Conservation (phyloP, 2,888 invertebrate genomes). For the Crocallis elinguaria region DNA sequence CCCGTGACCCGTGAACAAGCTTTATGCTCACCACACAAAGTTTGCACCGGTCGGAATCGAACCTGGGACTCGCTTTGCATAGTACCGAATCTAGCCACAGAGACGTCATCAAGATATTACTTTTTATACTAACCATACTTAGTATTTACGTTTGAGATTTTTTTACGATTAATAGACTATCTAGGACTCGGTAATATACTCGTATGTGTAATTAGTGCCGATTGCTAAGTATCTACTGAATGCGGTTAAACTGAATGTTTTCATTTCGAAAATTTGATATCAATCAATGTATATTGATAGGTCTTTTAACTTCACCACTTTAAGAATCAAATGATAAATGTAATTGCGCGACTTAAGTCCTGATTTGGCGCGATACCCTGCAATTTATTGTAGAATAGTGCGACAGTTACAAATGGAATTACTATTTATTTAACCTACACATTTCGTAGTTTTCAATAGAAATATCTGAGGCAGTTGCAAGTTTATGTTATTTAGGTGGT, state of each 20-base stretch:
- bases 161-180: too few relatives aligned
- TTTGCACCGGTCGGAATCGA: too few relatives aligned
- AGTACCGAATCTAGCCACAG: too few relatives aligned
- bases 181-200: too few relatives aligned
- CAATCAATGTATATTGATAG: slow-evolving; percentile 25
- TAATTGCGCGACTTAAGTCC: slow-evolving; percentile 29
- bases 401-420: slow-evolving; percentile 34
- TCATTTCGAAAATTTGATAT: neutral
- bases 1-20: too few relatives aligned
- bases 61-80: too few relatives aligned
- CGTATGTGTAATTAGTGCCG: slow-evolving; percentile 4
- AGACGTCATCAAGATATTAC: too few relatives aligned
- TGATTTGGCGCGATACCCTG: slow-evolving; percentile 23
- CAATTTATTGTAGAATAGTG: slow-evolving; percentile 24
- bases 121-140: too few relatives aligned
- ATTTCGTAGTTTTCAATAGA: slow-evolving; percentile 25
- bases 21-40: too few relatives aligned
- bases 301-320: slow-evolving; percentile 9
- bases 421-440: slow-evolving; percentile 20
- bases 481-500: slow-evolving; percentile 23
- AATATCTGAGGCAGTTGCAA: slow-evolving; percentile 20
- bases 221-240: slow-evolving; percentile 4
- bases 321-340: slow-evolving; percentile 18
- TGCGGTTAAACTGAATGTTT: neutral
- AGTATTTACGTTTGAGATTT: too few relatives aligned